A percentile compares a stretch with the other conserved stretches of the same genome.
These are phyloP conservation scores for Rhabdornis inornatus DNA, from an alignment of 2,113 vertebrate genomes.

Conservation along the genomic window DNA sequence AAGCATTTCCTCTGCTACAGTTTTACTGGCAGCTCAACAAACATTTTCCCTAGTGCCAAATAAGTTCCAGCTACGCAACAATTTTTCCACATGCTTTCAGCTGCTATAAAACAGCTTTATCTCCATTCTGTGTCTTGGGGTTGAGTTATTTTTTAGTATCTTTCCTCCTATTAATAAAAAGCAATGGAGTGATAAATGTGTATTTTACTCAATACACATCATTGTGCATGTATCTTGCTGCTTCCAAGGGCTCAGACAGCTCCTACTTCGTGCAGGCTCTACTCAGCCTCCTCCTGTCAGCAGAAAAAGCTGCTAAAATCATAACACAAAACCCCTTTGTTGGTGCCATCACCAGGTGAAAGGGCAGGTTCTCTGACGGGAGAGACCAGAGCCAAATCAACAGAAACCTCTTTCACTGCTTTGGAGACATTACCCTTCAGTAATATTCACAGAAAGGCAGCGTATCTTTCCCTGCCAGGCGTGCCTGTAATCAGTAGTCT, in stretches of 20 bases:
- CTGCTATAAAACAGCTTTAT: slow-evolving; percentile 49
- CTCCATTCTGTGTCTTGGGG: slow-evolving; percentile 14
- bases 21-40: slow-evolving; percentile 19
- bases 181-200: slow-evolving; percentile 55
- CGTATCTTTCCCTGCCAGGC: neutral
- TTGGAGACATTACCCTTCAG: neutral
- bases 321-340: neutral
- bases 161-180: slow-evolving; percentile 58
- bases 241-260: neutral
- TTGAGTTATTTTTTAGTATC: slow-evolving; percentile 51
- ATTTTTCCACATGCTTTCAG: slow-evolving; percentile 46
- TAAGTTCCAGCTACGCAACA: slow-evolving; percentile 31
- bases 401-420: neutral
- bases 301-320: neutral
- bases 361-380: neutral
- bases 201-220: neutral
- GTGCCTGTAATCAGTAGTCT: neutral
- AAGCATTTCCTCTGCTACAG: slow-evolving; percentile 5
- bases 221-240: neutral
- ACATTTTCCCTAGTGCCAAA: slow-evolving; percentile 34
- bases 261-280: neutral
- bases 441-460: neutral
- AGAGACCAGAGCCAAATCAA: neutral
- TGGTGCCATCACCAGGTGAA: neutral
- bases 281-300: neutral